Conservation (phyloP, 2,113 vertebrate species). For the Maccullochella peelii region DNA sequence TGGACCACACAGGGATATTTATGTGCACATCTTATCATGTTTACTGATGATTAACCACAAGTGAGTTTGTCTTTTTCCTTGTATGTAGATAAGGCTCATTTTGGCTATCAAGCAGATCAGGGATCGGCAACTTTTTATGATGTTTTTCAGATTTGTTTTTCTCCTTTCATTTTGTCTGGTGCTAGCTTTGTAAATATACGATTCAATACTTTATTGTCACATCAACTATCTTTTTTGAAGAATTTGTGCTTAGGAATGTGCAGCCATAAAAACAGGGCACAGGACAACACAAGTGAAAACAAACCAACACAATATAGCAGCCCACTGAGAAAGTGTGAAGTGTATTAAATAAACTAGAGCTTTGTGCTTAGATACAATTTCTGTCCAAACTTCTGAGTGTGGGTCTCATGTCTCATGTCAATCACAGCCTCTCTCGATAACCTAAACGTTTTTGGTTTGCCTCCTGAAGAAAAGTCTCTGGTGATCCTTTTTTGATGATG, state of each 20-base stretch:
- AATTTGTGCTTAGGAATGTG: too few species aligned
- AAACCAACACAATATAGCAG: neutral
- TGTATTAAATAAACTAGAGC: too few species aligned
- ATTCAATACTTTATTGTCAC: neutral
- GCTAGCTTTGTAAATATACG: neutral
- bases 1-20: slow-evolving; percentile 18
- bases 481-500: neutral
- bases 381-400: too few species aligned
- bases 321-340: too few species aligned
- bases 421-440: too few species aligned
- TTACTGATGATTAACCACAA: slow-evolving; percentile 2
- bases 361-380: too few species aligned
- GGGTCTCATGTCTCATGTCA: too few species aligned
- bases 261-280: neutral
- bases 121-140: neutral
- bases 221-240: too few species aligned
- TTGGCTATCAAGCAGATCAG: neutral
- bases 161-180: neutral
- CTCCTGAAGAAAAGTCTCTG: too few species aligned
- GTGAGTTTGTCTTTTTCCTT: neutral
- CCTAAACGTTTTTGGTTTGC: too few species aligned
- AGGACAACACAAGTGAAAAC: neutral
- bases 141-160: neutral
- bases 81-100: neutral
- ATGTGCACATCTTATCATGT: slow-evolving; percentile 17